These are phyloP conservation scores for Megalonaias nervosa DNA, from an alignment of 1,140 invertebrate species.

Conservation along the genomic window DNA sequence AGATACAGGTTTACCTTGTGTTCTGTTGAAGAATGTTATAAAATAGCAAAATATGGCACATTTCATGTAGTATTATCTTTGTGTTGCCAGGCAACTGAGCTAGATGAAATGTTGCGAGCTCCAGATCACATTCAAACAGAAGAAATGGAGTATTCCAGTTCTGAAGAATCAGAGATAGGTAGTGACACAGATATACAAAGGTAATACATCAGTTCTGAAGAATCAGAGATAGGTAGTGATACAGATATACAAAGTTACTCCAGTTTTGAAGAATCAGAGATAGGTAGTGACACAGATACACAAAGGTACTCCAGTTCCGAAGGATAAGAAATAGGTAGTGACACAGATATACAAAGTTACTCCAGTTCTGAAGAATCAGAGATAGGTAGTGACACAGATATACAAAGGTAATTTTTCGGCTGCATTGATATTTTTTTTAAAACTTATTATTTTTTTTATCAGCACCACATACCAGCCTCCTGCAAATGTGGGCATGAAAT, in stretches of 20 bases:
- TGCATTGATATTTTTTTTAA: too few relatives aligned
- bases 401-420: conserved; percentile 18
- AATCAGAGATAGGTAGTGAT: conserved; percentile 88
- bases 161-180: conserved; percentile 86
- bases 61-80: too few relatives aligned
- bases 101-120: neutral
- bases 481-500: too few relatives aligned
- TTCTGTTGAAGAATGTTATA: too few relatives aligned
- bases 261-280: conserved; percentile 81
- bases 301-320: conserved; percentile 63
- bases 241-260: conserved; percentile 33
- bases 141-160: conserved; percentile 48
- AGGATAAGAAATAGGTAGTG: conserved; percentile 89
- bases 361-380: conserved; percentile 80
- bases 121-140: conserved; percentile 28
- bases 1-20: too few relatives aligned
- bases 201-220: conserved; percentile 70
- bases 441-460: too few relatives aligned
- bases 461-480: too few relatives aligned
- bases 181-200: conserved; percentile 73
- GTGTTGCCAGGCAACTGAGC: conserved; percentile 9
- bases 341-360: conserved; percentile 50
- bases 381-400: conserved; percentile 79
- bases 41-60: too few relatives aligned
- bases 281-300: conserved; percentile 78